Conservation (phyloP, 1,140 invertebrate genomes). For the Euwallacea fornicatus region DNA sequence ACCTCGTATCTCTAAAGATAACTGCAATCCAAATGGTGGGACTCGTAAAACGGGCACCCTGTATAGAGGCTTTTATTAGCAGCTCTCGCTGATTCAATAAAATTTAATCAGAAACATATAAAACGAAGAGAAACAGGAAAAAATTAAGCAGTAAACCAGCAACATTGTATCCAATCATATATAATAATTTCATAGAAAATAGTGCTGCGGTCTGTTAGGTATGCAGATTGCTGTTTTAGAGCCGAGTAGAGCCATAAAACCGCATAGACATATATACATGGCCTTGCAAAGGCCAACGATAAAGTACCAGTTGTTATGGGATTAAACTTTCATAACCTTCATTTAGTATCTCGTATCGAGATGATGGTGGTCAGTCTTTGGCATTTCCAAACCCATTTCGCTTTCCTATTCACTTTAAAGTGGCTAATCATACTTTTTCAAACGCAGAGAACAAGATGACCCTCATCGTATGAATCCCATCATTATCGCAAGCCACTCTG, state of each 20-base stretch:
- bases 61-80: neutral
- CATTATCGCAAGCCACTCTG: neutral
- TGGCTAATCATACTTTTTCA: neutral
- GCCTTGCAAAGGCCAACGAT: constrained; percentile 11
- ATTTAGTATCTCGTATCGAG: neutral
- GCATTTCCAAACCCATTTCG: no score
- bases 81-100: constrained; percentile 17
- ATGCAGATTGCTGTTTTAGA: constrained; percentile 9
- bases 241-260: constrained; percentile 1
- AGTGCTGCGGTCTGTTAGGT: constrained; percentile 10
- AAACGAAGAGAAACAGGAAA: neutral
- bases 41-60: no score
- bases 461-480: no score
- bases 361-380: neutral
- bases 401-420: neutral
- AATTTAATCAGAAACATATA: constrained; percentile 10
- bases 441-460: no score
- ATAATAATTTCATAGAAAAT: neutral
- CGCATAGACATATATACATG: constrained; percentile 5
- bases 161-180: constrained; percentile 8
- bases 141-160: neutral
- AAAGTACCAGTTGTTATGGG: constrained; percentile 5
- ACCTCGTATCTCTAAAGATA: no score
- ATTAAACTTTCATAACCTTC: constrained; percentile 1
- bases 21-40: no score